These are phyloP conservation scores for Agraylea sexmaculata DNA, from an alignment of 1,140 invertebrate genomes.

Conservation along the genomic window DNA sequence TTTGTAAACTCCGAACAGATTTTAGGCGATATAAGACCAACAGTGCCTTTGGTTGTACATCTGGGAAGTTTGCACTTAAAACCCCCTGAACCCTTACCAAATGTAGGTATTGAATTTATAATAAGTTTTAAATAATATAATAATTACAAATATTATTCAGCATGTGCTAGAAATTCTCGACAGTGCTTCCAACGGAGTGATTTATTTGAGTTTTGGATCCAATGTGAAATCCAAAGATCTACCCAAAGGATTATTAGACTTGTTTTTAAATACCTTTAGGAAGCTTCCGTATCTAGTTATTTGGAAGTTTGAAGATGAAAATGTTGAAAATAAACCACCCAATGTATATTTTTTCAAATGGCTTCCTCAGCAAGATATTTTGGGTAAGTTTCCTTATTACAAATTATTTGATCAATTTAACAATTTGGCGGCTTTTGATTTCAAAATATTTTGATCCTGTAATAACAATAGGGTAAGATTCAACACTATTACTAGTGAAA, in stretches of 20 bases:
- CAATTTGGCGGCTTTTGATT: too few relatives aligned
- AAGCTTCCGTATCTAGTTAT: slow-evolving; percentile 35
- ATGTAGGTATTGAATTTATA: slow-evolving; percentile 19
- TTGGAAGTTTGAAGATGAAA: slow-evolving; percentile 39
- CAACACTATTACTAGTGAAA: slow-evolving; percentile 1
- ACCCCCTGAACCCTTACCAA: slow-evolving; percentile 19
- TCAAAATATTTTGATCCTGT: too few relatives aligned
- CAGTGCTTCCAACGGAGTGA: slow-evolving; percentile 22
- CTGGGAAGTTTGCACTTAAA: slow-evolving; percentile 30
- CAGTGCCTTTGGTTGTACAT: slow-evolving; percentile 27
- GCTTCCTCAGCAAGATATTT: slow-evolving; percentile 41
- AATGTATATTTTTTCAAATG: slow-evolving; percentile 35
- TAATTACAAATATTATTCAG: too few relatives aligned
- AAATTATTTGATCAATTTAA: too few relatives aligned
- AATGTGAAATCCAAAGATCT: slow-evolving; percentile 32
- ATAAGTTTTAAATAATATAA: too few relatives aligned
- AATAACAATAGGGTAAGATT: too few relatives aligned
- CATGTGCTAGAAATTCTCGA: too few relatives aligned
- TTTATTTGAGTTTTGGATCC: slow-evolving; percentile 42
- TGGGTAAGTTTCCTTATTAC: slow-evolving; percentile 35
- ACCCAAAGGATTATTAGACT: slow-evolving; percentile 25
- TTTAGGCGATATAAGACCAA: slow-evolving; percentile 25
- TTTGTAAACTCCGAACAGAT: slow-evolving; percentile 32
- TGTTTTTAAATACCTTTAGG: slow-evolving; percentile 35
- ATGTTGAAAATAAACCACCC: slow-evolving; percentile 19